Evolutionary conservation across 2,113 vertebrate genomes (phyloP), one percentile per base, ranked within the genome.

Genomic region (Callopanchax toddi): DNA sequence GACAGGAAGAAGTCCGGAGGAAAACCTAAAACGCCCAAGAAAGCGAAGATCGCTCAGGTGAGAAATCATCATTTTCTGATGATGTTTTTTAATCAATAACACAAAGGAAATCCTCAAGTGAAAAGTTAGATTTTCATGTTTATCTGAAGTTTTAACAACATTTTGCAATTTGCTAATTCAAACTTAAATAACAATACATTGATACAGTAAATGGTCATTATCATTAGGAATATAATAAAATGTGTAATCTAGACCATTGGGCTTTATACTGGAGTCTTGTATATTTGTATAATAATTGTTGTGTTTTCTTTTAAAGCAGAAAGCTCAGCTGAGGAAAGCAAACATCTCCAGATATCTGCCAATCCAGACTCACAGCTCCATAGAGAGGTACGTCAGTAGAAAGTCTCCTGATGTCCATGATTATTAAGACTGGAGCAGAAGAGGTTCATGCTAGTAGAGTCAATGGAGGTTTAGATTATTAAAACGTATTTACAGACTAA

Each of bases 261-360:
- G 7, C 13, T 44, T 20, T 26, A 11, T 20, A n/a, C n/a, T n/a
- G n/a, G n/a, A 17, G 40, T 23, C 0, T 23, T 23, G 10, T 9
- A 16, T 23, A 6, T 25, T 9, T 6, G 4, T 32, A 32, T 32
- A 32, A 32, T 43, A 15, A 34, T 46, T 15, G 18, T 26, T 21
- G 5, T 45, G n/a, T 21, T 11, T 46, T 50, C 0, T 15, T n/a
- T 26, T 43, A 42, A 26, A 59, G 36, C 90, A 96, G 93, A 93
- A 91, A 87, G 85, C 93, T 58, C 94, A 91, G 65, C 90, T 89
- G 39, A 81, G 89, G 86, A 94, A 92, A 79, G 91, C 89, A 0
- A 94, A 90, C 87, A 78, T 94, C 84, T 92, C 94, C 72, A 92
- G 91, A 71, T 91, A 94, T 5, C 88, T 94, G 17, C 93, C 94